Evolutionary conservation across 2,888 invertebrate genomes (phyloP).

Genomic region (Spisula subtruncata): DNA sequence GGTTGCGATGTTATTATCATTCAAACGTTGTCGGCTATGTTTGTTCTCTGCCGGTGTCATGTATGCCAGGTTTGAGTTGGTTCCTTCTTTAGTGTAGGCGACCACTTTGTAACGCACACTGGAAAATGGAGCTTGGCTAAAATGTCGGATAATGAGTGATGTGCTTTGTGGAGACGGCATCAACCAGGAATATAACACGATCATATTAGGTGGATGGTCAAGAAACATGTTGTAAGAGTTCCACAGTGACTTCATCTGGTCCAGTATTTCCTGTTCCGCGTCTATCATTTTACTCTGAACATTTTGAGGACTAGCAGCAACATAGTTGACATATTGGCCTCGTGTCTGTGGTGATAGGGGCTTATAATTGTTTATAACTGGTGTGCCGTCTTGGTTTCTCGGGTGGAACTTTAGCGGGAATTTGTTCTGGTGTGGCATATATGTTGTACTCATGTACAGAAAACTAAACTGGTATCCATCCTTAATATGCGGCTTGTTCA

Average conservation of each 20-base stretch:
- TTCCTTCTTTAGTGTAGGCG: background rate
- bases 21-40: background rate
- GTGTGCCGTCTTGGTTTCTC: background rate
- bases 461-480: background rate
- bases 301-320: background rate
- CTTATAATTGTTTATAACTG: background rate
- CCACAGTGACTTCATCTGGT: background rate
- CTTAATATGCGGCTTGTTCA: background rate
- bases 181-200: constrained; percentile 7
- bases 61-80: background rate
- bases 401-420: background rate
- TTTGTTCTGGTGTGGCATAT: background rate
- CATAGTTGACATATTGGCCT: background rate
- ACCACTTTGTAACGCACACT: constrained; percentile 1
- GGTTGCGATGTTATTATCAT: background rate
- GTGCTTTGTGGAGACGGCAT: constrained; percentile 14
- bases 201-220: background rate
- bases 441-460: background rate
- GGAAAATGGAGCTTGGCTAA: constrained; percentile 6
- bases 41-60: background rate
- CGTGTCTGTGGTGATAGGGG: background rate
- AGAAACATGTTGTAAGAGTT: background rate
- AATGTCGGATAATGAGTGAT: background rate
- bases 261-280: background rate
- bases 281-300: background rate